Evolutionary conservation across 2,797 vertebrate genomes (phyloP).

Genomic region (Erithacus rubecula): DNA sequence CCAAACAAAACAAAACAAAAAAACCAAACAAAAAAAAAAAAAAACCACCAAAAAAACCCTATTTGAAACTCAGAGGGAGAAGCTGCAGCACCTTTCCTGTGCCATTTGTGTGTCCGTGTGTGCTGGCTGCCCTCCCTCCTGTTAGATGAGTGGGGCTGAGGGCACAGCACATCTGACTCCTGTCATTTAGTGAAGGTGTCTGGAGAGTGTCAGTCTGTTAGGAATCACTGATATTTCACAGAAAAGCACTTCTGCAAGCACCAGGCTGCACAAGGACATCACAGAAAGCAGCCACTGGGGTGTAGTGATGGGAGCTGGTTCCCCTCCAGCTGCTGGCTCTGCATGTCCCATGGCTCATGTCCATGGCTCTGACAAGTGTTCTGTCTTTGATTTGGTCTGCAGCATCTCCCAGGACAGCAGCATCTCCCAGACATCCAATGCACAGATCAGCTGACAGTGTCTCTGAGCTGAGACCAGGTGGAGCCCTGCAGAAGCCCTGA

Average conservation of each 20-base stretch:
- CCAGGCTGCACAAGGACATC: neutral
- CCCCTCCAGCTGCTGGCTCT: neutral
- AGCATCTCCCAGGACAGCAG: neutral
- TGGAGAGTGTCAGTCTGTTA: neutral
- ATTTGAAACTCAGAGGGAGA: neutral
- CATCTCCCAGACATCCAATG: neutral
- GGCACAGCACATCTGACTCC: neutral
- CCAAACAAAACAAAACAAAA: too few species aligned
- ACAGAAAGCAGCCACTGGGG: neutral
- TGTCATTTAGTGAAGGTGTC: neutral
- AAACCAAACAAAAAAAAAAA: too few species aligned
- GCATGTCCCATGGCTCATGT: neutral
- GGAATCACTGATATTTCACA: neutral
- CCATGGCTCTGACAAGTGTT: neutral
- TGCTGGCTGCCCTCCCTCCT: neutral
- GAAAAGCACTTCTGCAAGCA: neutral
- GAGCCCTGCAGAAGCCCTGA: neutral
- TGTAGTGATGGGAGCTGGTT: neutral
- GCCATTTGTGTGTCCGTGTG: neutral
- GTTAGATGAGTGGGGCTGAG: neutral
- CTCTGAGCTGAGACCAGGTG: slow-evolving; percentile 48
- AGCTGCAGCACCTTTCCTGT: neutral
- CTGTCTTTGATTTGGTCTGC: neutral
- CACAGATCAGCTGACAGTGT: neutral
- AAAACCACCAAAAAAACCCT: too few species aligned